Conservation (phyloP, 2,797 vertebrate species). For the Hippocampus kuda region DNA sequence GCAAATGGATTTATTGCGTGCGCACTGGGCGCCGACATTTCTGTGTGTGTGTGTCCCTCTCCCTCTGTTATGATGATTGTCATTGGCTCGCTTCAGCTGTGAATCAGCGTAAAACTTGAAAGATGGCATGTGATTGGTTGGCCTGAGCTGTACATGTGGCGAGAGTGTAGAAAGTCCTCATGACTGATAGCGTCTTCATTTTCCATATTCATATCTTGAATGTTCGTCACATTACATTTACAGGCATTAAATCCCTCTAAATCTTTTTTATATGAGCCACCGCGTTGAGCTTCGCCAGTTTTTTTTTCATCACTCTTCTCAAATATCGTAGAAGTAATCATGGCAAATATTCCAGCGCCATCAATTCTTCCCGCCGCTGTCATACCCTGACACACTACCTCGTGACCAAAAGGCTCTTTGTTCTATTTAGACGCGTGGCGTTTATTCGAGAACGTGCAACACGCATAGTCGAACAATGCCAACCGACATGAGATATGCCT, state of each 20-base stretch:
- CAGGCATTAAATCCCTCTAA: not conserved
- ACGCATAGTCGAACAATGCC: constrained; percentile 28
- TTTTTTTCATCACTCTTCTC: constrained; percentile 35
- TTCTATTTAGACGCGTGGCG: constrained; percentile 30
- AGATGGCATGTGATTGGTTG: too few relatives aligned
- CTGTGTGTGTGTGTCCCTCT: too few relatives aligned
- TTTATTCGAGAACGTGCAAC: constrained; percentile 52
- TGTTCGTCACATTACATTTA: too few relatives aligned
- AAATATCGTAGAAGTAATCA: constrained; percentile 26
- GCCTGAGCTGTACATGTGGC: too few relatives aligned
- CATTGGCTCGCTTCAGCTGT: too few relatives aligned
- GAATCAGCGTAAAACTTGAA: too few relatives aligned
- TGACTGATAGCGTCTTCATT: too few relatives aligned
- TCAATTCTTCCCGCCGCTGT: not conserved
- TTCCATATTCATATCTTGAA: too few relatives aligned
- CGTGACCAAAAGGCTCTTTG: constrained; percentile 7
- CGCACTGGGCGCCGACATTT: too few relatives aligned
- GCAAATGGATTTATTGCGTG: too few relatives aligned
- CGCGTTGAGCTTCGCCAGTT: not conserved
- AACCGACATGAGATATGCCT: constrained; percentile 37
- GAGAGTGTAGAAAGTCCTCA: too few relatives aligned
- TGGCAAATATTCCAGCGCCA: constrained; percentile 15
- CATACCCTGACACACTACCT: not conserved
- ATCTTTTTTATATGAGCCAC: not conserved
- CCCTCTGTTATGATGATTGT: too few relatives aligned